These are phyloP conservation scores for Syngnathoides biaculeatus DNA, from an alignment of 2,113 vertebrate species.

Conservation along the genomic window DNA sequence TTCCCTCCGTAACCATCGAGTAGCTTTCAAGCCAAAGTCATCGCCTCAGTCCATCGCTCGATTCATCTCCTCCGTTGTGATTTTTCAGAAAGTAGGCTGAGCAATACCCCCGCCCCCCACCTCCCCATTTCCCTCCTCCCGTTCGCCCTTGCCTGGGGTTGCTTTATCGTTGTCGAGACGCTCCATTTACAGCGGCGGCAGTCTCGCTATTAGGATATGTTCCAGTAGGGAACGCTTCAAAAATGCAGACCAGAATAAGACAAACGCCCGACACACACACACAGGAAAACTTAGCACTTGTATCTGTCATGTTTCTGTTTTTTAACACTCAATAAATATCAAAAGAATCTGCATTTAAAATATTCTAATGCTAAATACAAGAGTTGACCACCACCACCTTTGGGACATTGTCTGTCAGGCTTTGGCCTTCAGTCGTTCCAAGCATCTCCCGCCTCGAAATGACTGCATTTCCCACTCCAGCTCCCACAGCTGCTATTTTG, in stretches of 20 bases:
- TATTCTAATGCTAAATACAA: not conserved
- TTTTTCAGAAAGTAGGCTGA: constrained; percentile 59
- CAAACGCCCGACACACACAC: not conserved
- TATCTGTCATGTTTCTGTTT: constrained; percentile 7
- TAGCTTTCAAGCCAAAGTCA: constrained; percentile 19
- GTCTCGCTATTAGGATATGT: constrained; percentile 19
- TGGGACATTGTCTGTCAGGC: not conserved
- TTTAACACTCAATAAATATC: not conserved
- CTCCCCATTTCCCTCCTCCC: constrained; percentile 21
- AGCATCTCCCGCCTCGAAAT: constrained; percentile 26
- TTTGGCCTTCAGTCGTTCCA: constrained; percentile 14
- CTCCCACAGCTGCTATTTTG: constrained; percentile 45
- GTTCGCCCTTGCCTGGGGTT: constrained; percentile 51
- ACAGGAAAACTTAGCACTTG: constrained; percentile 8
- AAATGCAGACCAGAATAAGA: constrained; percentile 27
- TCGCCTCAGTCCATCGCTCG: constrained; percentile 20
- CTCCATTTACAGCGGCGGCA: constrained; percentile 44
- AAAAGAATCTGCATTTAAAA: not conserved
- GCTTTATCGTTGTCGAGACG: constrained; percentile 34
- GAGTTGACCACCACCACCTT: constrained; percentile 10
- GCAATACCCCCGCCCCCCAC: constrained; percentile 11
- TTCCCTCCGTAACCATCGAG: constrained; percentile 19
- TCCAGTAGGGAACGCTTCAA: constrained; percentile 30
- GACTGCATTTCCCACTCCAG: constrained; percentile 34
- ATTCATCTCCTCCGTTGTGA: constrained; percentile 35